Evolutionary conservation across 2,888 invertebrate species (phyloP), one percentile per base, ranked within the genome.

Genomic region (Priocnemis perturbator): DNA sequence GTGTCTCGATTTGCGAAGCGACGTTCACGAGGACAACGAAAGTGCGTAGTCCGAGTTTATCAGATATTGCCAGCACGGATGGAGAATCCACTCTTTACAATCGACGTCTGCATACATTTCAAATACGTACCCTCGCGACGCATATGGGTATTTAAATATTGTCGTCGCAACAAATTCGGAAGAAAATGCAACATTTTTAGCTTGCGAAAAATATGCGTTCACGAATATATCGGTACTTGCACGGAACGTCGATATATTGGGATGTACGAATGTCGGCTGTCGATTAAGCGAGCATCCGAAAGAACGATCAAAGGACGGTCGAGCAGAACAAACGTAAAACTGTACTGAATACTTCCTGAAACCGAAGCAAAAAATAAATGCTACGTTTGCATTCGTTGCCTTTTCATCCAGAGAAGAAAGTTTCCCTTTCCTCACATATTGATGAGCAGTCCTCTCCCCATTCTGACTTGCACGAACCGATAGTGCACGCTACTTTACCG

Each of bases 231-330:
- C 45, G 62, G 55, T 56, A 15, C 52, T 26, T 26, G 64, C 44
- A 59, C 11, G 7, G 37, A 37, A 37, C 37, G 7, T 37, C 37
- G 37, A 37, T 37, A 37, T 37, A 37, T 37, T 11, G 37, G 37
- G 7, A 37, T 3, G 11, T 11, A 11, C 21, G 61, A 70, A 81
- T 76, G 62, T 77, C 74, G 76, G 72, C 56, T 76, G 74, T 78
- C 70, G 73, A 79, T 77, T 72, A 64, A 63, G 73, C 59, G 48
- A 55, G 59, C 68, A 62, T 30, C 57, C 52, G 14, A 73, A 71
- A 70, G 53, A 19, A 45, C 50, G 58, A 63, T 52, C 67, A 73
- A 76, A 71, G 67, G 50, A 71, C 55, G 71, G 67, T 61, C 64
- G 5, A 5, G 5, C 26, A 69, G 48, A 55, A 62, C 72, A 64